A percentile compares a stretch with the other conserved stretches of the same genome.
Evolutionary conservation across 1,140 invertebrate species (phyloP).

Genomic region (Zaprionus gabonicus): DNA sequence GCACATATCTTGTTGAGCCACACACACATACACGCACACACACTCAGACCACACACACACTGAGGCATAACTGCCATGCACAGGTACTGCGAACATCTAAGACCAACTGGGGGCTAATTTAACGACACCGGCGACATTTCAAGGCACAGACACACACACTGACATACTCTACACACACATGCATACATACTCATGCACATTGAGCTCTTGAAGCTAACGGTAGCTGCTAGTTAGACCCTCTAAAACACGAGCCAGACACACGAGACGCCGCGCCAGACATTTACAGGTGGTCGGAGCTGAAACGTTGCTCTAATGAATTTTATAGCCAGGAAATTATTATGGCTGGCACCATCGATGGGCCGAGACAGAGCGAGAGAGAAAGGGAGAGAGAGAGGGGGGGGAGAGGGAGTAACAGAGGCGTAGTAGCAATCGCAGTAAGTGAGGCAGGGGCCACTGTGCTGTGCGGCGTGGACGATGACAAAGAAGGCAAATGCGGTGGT

Average conservation of each 20-base stretch:
- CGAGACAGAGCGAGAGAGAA: conserved; percentile 16
- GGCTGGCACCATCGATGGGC: conserved; percentile 69
- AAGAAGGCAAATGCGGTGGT: conserved; percentile 22
- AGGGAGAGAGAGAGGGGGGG: background rate
- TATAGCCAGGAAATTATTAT: conserved; percentile 83
- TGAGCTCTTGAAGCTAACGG: conserved; percentile 34
- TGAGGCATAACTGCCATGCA: background rate
- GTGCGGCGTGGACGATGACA: conserved; percentile 11
- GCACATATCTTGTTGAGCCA: conserved; percentile 38
- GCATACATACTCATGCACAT: no score
- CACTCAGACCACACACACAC: background rate
- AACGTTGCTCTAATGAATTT: conserved; percentile 78
- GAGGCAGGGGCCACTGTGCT: background rate
- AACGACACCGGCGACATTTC: conserved; percentile 48
- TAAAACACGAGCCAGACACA: conserved; percentile 45
- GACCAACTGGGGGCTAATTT: conserved; percentile 44
- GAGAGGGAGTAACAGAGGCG: background rate
- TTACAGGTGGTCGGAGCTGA: conserved; percentile 67
- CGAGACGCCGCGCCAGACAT: conserved; percentile 47
- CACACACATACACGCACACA: background rate
- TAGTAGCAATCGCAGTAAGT: conserved; percentile 13
- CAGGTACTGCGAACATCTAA: conserved; percentile 8
- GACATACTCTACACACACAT: background rate
- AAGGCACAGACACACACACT: conserved; percentile 9
- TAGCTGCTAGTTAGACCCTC: conserved; percentile 46